Percentiles rank a stretch among this genome's conserved stretches.
Conservation (phyloP, 2,797 vertebrate genomes). For the Geotria australis region DNA sequence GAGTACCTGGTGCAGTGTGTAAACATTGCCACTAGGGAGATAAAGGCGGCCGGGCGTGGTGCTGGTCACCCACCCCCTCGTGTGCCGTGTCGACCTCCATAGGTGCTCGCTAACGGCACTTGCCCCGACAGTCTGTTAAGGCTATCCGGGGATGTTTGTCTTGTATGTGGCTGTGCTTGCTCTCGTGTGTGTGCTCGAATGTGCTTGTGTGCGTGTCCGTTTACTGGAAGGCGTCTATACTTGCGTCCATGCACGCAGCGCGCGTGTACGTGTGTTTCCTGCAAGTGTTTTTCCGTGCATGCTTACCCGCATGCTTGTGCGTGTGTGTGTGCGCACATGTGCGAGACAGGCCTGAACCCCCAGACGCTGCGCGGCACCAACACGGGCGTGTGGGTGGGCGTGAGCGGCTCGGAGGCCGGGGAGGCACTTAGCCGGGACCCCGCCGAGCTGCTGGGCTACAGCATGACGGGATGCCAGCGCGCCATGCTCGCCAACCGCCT, state of each 20-base stretch:
- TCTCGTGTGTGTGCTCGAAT: too few species aligned
- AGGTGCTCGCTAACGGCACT: too few species aligned
- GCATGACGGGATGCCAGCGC: conserved; percentile 85
- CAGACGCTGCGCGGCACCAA: conserved; percentile 31
- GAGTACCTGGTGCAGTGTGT: too few species aligned
- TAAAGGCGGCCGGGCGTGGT: too few species aligned
- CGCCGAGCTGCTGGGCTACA: conserved; percentile 67
- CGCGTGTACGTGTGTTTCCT: neutral
- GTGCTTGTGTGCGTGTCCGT: too few species aligned
- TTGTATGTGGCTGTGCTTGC: too few species aligned
- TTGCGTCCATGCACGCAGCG: neutral
- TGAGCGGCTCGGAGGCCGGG: conserved; percentile 51
- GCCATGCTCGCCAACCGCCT: conserved; percentile 88
- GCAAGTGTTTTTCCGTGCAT: neutral
- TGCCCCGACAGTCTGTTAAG: too few species aligned
- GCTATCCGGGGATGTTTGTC: too few species aligned
- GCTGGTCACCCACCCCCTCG: too few species aligned
- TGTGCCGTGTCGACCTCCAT: too few species aligned
- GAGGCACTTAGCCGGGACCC: conserved; percentile 74
- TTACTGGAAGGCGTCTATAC: too few species aligned
- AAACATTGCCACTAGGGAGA: too few species aligned
- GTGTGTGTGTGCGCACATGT: neutral
- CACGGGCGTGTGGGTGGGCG: conserved; percentile 67
- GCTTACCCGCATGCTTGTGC: neutral
- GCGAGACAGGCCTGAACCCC: conserved; percentile 52